phyloP scores from a whole-genome alignment of 2,888 invertebrate species.

The Phrixothrix hirtus region DNA sequence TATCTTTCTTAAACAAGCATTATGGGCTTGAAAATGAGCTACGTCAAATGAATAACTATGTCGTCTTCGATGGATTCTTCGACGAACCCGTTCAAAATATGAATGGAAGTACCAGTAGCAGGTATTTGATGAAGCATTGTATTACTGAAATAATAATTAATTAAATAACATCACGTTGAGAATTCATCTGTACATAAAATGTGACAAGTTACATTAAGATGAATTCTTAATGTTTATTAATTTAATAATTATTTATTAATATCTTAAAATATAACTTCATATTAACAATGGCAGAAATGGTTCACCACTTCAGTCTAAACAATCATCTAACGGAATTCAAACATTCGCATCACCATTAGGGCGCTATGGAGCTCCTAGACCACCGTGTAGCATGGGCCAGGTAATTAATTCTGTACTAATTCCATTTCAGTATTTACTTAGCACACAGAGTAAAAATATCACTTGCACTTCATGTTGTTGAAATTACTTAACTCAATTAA shows the following conservation, averaged over 20 bases:
- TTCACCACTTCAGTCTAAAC: slow-evolving; percentile 36
- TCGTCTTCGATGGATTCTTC: slow-evolving; percentile 83
- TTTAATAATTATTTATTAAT: slow-evolving; percentile 19
- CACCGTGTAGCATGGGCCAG: slow-evolving; percentile 70
- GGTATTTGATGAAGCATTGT: slow-evolving; percentile 28
- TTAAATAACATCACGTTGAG: background rate
- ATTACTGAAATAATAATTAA: background rate
- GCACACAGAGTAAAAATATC: too few relatives aligned
- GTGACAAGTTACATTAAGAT: background rate
- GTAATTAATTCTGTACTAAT: too few relatives aligned
- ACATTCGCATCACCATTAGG: slow-evolving; percentile 57
- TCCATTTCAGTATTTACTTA: too few relatives aligned
- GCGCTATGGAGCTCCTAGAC: slow-evolving; percentile 66
- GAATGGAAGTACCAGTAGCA: slow-evolving; percentile 27
- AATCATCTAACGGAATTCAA: slow-evolving; percentile 52
- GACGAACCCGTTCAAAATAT: slow-evolving; percentile 30
- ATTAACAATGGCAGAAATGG: slow-evolving; percentile 28
- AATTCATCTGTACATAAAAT: too few relatives aligned
- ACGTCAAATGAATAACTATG: slow-evolving; percentile 86
- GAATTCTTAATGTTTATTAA: background rate
- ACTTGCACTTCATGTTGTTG: too few relatives aligned
- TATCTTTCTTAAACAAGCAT: slow-evolving; percentile 82
- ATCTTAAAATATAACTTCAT: too few relatives aligned
- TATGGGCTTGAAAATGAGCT: slow-evolving; percentile 69
- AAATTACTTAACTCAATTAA: too few relatives aligned